A percentile compares a stretch with the other conserved stretches of the same genome.
Conservation (phyloP, 2,888 invertebrate species). For the Parnassius orleans region DNA sequence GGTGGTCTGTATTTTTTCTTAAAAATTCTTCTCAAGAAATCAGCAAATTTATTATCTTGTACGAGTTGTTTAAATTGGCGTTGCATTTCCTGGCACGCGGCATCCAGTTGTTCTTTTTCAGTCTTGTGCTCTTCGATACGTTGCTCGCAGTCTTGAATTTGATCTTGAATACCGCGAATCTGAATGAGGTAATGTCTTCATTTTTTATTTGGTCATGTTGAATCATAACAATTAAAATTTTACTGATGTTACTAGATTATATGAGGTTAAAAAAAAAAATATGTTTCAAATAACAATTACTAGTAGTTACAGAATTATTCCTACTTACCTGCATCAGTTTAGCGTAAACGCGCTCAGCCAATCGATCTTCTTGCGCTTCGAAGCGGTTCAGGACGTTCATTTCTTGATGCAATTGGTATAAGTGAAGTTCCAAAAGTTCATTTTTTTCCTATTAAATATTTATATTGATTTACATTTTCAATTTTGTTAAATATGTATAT, state of each 20-base stretch:
- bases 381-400: conserved; percentile 87
- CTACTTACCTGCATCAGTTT: conserved; percentile 70
- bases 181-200: conserved; percentile 26
- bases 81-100: conserved; percentile 60
- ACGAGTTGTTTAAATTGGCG: conserved; percentile 80
- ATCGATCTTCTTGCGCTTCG: conserved; percentile 84
- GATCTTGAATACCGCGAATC: conserved; percentile 77
- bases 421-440: conserved; percentile 82
- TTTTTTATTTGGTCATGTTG: no score
- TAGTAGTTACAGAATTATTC: no score
- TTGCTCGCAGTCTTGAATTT: conserved; percentile 69
- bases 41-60: conserved; percentile 87
- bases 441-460: conserved; percentile 52
- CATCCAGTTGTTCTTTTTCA: conserved; percentile 53
- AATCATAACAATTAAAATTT: no score
- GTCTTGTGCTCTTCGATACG: conserved; percentile 74
- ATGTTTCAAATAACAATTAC: no score
- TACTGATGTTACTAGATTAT: no score
- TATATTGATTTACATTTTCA: neutral
- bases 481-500: no score
- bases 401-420: conserved; percentile 87
- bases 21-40: conserved; percentile 90
- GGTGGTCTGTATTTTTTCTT: conserved; percentile 90
- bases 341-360: conserved; percentile 81
- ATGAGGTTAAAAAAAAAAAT: no score